Percentiles rank a stretch among this genome's conserved stretches.
phyloP scores from a whole-genome alignment of 2,888 invertebrate genomes.

The Drosophila tanythrix region DNA sequence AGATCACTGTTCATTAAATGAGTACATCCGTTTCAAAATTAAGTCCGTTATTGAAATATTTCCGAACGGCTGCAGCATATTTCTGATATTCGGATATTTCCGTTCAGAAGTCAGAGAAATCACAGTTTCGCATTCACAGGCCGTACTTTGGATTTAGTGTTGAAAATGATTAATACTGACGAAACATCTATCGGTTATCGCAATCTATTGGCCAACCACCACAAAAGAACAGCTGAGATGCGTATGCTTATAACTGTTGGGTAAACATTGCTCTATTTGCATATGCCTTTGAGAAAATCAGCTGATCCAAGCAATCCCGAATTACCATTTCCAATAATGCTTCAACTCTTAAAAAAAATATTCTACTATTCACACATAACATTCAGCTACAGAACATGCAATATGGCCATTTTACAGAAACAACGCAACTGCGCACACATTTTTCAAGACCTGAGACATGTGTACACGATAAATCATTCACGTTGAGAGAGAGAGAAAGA shows the following conservation, averaged over 20 bases:
- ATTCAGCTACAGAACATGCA: constrained; percentile 2
- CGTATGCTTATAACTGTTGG: constrained; percentile 15
- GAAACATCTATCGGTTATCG: not conserved
- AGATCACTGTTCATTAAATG: not conserved
- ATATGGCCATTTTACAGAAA: not conserved
- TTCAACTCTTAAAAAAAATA: not conserved
- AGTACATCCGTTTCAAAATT: not conserved
- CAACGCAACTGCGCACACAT: constrained; percentile 57
- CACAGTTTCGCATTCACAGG: not conserved
- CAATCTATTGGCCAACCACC: constrained; percentile 1
- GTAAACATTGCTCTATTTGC: constrained; percentile 12
- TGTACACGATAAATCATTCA: constrained; percentile 25
- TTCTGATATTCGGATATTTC: not conserved
- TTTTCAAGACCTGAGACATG: constrained; percentile 27
- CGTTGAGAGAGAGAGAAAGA: constrained; percentile 16
- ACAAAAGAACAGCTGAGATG: constrained; percentile 34
- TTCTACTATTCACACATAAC: not conserved
- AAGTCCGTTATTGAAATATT: not conserved
- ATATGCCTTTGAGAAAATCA: constrained; percentile 11
- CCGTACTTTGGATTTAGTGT: constrained; percentile 6
- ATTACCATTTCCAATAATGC: not conserved
- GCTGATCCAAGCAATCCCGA: constrained; percentile 12
- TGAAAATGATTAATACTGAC: not conserved
- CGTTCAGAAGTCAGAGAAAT: not conserved
- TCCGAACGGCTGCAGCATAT: not conserved